Evolutionary conservation across 2,888 invertebrate species (phyloP), one percentile per base, ranked within the genome.

Genomic region (Strigamia transsilvanica): DNA sequence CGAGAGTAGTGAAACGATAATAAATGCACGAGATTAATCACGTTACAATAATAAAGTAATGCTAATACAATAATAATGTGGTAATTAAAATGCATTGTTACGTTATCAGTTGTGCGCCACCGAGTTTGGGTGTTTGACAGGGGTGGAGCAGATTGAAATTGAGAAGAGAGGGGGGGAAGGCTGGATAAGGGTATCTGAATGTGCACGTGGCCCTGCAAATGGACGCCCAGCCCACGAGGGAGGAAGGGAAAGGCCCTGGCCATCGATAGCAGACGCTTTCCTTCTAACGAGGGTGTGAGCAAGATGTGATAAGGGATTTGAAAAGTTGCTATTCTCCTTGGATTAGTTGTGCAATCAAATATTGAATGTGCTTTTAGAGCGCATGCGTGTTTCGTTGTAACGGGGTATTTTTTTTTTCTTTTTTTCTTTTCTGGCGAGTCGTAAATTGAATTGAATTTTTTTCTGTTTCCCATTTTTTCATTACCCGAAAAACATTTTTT

Each of bases 301-400:
- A 78, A 38, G 38, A 78, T 41, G 78, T 41, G 78, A 34, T 78
- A 41, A 78, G 34, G 78, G 32, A 34, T 38, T 34, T 78, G 78
- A 78, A 78, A 78, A 78, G 38, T 78, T 78, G 34, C 41, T 38
- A 23, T 66, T 78, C 78, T 78, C 78, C 34, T 23, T 34, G 78
- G 78, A 78, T 34, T 34, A 78, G 34, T 34, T 38, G 34, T 38
- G 78, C 41, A 78, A 78, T 78, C 78, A 78, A 78, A 78, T 78
- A 78, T 78, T 78, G 78, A 78, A 78, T 78, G 41, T 78, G 78
- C 78, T 34, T 38, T 78, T 78, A 66, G 61, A 23, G 61, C 61
- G 61, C 61, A 66, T 66, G 61, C 61, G 21, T 21, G 23, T 21
- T n/a, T 66, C 61, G 61, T 21, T 66, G 9, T 66, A 66, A 66